Evolutionary conservation across 2,888 invertebrate genomes (phyloP).

Genomic region (Bugulina stolonifera): DNA sequence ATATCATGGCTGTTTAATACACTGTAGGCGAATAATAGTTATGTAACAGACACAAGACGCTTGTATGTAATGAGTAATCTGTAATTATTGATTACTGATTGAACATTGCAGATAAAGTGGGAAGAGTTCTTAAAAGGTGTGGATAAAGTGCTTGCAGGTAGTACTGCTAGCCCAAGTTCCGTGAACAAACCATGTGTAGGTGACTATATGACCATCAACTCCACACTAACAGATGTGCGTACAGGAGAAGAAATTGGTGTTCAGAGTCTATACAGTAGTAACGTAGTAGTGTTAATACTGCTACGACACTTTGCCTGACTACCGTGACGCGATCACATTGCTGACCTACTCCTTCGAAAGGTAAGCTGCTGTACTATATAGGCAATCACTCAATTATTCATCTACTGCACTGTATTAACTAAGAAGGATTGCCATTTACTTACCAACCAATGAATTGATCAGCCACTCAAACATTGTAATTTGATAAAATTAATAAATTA

Average conservation of each 20-base stretch:
- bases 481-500: too few species aligned
- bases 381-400: too few species aligned
- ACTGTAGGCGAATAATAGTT: too few species aligned
- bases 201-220: not conserved
- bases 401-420: too few species aligned
- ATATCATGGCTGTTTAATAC: too few species aligned
- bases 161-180: not conserved
- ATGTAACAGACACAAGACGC: too few species aligned
- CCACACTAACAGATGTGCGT: not conserved
- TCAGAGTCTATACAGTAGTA: not conserved
- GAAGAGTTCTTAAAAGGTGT: slow-evolving; percentile 35
- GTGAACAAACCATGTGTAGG: not conserved
- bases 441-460: too few species aligned
- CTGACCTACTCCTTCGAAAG: not conserved
- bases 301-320: slow-evolving; percentile 50
- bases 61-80: too few species aligned
- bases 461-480: too few species aligned
- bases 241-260: not conserved
- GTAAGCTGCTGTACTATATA: too few species aligned
- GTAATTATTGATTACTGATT: too few species aligned
- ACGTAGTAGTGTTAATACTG: slow-evolving; percentile 35
- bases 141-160: slow-evolving; percentile 32
- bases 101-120: slow-evolving; percentile 39
- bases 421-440: too few species aligned
- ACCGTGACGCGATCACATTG: slow-evolving; percentile 47